Base-by-base conservation (phyloP, 2,888 invertebrate species). In the Ectemnius lituratus region DNA sequence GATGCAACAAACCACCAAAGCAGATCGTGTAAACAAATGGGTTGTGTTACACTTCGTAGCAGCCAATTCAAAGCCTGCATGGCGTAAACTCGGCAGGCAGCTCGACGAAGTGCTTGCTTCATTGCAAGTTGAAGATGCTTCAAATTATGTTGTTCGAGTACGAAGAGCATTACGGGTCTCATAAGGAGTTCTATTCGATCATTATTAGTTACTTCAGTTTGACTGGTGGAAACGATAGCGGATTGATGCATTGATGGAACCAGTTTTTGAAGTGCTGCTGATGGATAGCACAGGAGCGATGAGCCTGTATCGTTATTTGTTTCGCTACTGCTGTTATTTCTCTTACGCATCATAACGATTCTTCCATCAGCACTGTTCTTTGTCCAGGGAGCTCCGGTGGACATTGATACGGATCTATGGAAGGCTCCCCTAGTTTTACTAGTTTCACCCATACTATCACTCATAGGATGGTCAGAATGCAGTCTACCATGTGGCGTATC, bases 11-110 rank as follows among this genome's bases (percentile, higher is more conserved):
- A 98, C 96, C 97, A 98, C 99, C 99, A 99, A 90, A 99, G 94
- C 11, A 99, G 93, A 91, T 99, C 99, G 86, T 99, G 98, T 20
- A 99, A 93, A 88, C 97, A 96, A 4, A 95, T 95, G 3, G 97
- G 96, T 89, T 97, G 97, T 0, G 98, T 97, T 0, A 98, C 96
- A 66, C 96, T 97, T 65, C 97, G 94, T 60, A 99, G 91, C 23
- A 99, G 91, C 99, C 99, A 99, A 90, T 98, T 98, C 82, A 99
- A 92, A 0, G 98, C 98, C 94, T 98, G 97, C 93, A 98, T 95
- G 1, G 97, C 96, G 91, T 96, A 95, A 85, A 98, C 96, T 75
- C 97, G 91, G 87, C 97, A 94, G 47, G 95, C 95, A 63, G 96
- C 95, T 70, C 95, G 94, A 28, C 96, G 92, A 1, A 99, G 92